These are phyloP conservation scores for Campoplex nolae DNA, from an alignment of 2,888 invertebrate species.

Conservation along the genomic window DNA sequence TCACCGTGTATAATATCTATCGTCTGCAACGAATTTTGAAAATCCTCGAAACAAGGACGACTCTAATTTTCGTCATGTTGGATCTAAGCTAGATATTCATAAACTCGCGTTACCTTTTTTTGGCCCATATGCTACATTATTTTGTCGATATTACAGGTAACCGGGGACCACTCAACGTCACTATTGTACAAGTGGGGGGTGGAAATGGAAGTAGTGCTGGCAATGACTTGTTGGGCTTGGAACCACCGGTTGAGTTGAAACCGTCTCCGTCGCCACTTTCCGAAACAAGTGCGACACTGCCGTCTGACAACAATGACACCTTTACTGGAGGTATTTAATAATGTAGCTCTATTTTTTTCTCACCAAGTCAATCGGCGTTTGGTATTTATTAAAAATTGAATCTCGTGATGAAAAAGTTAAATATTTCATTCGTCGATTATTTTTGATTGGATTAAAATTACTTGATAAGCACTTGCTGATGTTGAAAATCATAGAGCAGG, in stretches of 20 bases:
- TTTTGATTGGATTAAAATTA: not conserved
- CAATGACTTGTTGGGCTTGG: conserved; percentile 81
- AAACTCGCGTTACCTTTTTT: not conserved
- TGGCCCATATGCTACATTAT: not conserved
- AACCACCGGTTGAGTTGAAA: conserved; percentile 79
- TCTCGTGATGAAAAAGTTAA: not conserved
- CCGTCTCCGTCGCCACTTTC: conserved; percentile 81
- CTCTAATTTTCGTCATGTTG: not conserved
- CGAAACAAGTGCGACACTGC: conserved; percentile 80
- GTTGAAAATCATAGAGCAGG: too few relatives aligned
- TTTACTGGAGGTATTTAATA: conserved; percentile 76
- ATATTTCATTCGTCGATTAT: not conserved
- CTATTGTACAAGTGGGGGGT: conserved; percentile 81
- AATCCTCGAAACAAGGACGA: too few relatives aligned
- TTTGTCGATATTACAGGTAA: conserved; percentile 77
- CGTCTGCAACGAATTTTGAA: too few relatives aligned
- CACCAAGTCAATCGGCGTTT: not conserved
- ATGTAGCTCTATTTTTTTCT: not conserved
- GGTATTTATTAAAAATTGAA: not conserved
- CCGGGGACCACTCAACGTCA: conserved; percentile 82
- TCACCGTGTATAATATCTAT: too few relatives aligned
- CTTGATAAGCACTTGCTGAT: not conserved
- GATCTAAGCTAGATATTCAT: not conserved
- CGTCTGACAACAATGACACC: conserved; percentile 82
- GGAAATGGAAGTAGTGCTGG: conserved; percentile 76